Evolutionary conservation across 2,113 vertebrate species (phyloP).

Genomic region (Ctenodactylus gundi): DNA sequence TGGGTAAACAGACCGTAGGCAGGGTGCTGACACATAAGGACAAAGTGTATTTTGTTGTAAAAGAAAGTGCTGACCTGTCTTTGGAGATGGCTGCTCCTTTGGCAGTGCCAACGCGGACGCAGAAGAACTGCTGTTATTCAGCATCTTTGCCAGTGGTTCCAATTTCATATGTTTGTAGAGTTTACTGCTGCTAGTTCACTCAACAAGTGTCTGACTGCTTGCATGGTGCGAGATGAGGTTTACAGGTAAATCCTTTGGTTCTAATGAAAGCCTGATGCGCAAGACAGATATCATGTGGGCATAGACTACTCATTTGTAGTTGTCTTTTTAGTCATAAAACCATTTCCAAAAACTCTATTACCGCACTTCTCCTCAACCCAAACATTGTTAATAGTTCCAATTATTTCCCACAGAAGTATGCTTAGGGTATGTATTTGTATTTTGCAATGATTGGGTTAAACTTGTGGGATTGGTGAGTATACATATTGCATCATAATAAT

Average conservation of each 20-base stretch:
- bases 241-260: neutral
- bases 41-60: neutral
- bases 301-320: neutral
- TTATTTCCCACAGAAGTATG: too few species aligned
- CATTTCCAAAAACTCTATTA: neutral
- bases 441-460: neutral
- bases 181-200: neutral
- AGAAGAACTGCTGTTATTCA: neutral
- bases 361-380: too few species aligned
- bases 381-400: neutral
- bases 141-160: too few species aligned
- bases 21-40: fast-evolving
- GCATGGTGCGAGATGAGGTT: neutral
- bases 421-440: neutral
- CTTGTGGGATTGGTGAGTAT: neutral
- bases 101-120: fast-evolving
- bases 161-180: neutral
- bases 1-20: neutral
- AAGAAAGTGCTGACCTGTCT: neutral
- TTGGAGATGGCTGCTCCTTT: neutral
- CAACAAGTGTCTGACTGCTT: neutral
- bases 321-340: neutral
- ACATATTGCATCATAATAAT: too few species aligned
- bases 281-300: neutral
- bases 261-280: neutral